These are phyloP conservation scores for Asobara japonica DNA, from an alignment of 1,140 invertebrate species.

Conservation along the genomic window DNA sequence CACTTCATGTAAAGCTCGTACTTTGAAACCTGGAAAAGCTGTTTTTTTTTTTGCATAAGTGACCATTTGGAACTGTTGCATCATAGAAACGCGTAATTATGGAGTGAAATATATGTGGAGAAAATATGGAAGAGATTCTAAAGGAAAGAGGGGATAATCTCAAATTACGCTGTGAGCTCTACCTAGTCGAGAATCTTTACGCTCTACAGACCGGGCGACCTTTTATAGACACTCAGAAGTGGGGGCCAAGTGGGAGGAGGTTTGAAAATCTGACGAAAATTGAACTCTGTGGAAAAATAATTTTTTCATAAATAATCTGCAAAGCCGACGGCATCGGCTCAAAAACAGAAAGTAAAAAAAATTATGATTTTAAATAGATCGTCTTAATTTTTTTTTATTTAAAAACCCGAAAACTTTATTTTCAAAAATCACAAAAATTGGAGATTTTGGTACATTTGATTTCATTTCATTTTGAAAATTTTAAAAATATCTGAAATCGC, in stretches of 20 bases:
- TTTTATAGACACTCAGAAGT: conserved; percentile 49
- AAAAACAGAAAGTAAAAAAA: background rate
- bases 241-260: conserved; percentile 38
- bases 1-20: too few relatives aligned
- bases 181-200: conserved; percentile 40
- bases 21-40: background rate
- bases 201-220: conserved; percentile 42
- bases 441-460: too few relatives aligned
- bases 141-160: conserved; percentile 41
- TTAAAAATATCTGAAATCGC: background rate
- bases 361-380: too few relatives aligned
- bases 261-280: conserved; percentile 35
- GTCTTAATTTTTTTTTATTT: too few relatives aligned
- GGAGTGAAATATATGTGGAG: conserved; percentile 1
- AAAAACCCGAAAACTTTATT: too few relatives aligned
- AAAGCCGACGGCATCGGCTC: background rate
- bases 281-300: conserved; percentile 9
- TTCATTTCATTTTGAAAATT: too few relatives aligned
- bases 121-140: conserved; percentile 15
- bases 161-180: conserved; percentile 47
- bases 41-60: background rate
- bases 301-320: conserved; percentile 7
- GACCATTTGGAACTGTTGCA: background rate
- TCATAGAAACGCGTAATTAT: background rate
- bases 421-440: too few relatives aligned